Conservation (phyloP, 2,888 invertebrate species). For the Sminthurinus aureus region DNA sequence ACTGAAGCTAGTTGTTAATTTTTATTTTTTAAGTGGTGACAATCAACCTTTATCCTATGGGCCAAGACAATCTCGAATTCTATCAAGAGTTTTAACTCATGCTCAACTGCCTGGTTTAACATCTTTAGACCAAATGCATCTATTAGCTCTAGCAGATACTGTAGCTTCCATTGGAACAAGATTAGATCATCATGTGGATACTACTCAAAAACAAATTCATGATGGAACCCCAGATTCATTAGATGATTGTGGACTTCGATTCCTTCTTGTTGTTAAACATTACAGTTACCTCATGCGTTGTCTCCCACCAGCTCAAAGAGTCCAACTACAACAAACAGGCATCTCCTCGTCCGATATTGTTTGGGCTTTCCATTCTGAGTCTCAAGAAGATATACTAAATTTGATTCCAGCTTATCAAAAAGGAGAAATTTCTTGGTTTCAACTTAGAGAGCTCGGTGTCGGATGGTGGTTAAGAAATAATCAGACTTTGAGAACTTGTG, state of each 20-base stretch:
- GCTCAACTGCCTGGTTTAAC: slow-evolving; percentile 93
- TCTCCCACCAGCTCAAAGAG: slow-evolving; percentile 87
- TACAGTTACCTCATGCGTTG: slow-evolving; percentile 94
- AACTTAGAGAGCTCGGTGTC: slow-evolving; percentile 89
- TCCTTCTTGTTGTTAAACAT: slow-evolving; percentile 96
- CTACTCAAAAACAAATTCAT: slow-evolving; percentile 46
- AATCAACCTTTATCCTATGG: slow-evolving; percentile 58
- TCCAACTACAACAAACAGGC: slow-evolving; percentile 84
- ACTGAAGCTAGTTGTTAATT: too few relatives aligned
- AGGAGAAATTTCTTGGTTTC: slow-evolving; percentile 86
- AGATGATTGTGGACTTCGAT: slow-evolving; percentile 97
- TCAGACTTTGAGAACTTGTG: slow-evolving; percentile 79
- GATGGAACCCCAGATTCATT: slow-evolving; percentile 70
- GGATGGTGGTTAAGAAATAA: slow-evolving; percentile 97
- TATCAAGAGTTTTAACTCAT: slow-evolving; percentile 91
- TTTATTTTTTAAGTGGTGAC: slow-evolving; percentile 47
- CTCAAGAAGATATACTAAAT: slow-evolving; percentile 91
- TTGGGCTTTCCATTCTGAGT: slow-evolving; percentile 99
- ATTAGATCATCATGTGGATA: slow-evolving; percentile 53
- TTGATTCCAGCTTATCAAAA: slow-evolving; percentile 88
- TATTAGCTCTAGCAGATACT: slow-evolving; percentile 81
- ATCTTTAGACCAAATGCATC: slow-evolving; percentile 98
- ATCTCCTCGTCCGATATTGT: slow-evolving; percentile 90
- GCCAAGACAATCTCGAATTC: slow-evolving; percentile 70
- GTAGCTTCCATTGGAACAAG: slow-evolving; percentile 74